Evolutionary conservation across 2,797 vertebrate species (phyloP), one percentile per base, ranked within the genome.

Genomic region (Esox lucius): DNA sequence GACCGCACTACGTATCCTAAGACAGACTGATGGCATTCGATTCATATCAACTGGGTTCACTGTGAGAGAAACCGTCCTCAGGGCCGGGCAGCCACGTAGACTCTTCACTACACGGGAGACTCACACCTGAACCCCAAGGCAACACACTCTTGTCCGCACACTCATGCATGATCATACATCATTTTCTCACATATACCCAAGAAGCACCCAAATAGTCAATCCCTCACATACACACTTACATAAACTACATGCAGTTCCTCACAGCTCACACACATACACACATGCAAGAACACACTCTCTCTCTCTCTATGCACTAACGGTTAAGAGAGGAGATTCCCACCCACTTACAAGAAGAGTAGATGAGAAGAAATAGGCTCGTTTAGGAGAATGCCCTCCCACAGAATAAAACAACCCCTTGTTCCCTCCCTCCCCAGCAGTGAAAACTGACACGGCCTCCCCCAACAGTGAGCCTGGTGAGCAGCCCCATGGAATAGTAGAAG

Each of bases 341-440:
- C 79, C 53, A 80, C 78, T 71, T 68, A 75, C 61, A 75, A 71
- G 70, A 67, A 83, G 81, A 75, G 75, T 75, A 68, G 66, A 78
- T 53, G 78, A 79, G 75, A 80, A 39, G 16, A 56, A 22, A 56
- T 59, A 72, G 69, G 65, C 80, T 78, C 39, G 26, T 56, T 35
- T 56, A 56, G 39, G 56, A 85, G 80, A 78, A 74, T 78, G 74
- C 74, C 75, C 74, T 81, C 84, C 78, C 78, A 85, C 75, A 75
- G 39, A 35, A 22, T 51, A 11, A 13, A 46, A 13, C 42, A n/a
- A 68, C 64, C 48, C 65, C 16, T 35, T 0, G 53, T 46, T 73
- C 77, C 71, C 67, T 48, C 42, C 39, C 69, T 78, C 71, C 72
- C 64, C 39, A 73, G 70, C 46, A 73, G 70, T 75, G 76, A 80